These are phyloP conservation scores for Sterrhoptilus dennistouni DNA, from an alignment of 2,113 vertebrate genomes.

Conservation along the genomic window DNA sequence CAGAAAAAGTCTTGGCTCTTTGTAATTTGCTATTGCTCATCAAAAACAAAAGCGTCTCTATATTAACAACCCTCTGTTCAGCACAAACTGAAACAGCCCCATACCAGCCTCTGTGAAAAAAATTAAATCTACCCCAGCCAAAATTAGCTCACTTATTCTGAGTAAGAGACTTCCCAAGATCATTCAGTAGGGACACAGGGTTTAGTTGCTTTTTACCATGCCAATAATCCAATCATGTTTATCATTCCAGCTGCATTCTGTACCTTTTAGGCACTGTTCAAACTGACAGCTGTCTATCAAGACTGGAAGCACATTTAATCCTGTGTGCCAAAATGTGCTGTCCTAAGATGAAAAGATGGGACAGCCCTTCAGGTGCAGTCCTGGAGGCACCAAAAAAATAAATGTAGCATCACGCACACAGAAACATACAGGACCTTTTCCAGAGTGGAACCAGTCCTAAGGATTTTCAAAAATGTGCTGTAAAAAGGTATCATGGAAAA, in stretches of 20 bases:
- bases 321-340: not conserved
- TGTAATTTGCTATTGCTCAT: not conserved
- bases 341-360: not conserved
- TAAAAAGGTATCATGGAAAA: not conserved
- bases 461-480: not conserved
- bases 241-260: not conserved
- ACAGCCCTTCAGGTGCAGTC: not conserved
- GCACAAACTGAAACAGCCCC: not conserved
- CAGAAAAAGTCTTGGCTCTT: not conserved
- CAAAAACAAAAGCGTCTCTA: not conserved
- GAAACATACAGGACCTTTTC: not conserved
- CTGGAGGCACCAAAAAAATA: not conserved
- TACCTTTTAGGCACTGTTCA: not conserved
- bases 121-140: too few relatives aligned
- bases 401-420: not conserved
- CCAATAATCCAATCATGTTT: not conserved
- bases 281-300: not conserved
- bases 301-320: not conserved
- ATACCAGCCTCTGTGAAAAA: not conserved
- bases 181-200: rapidly evolving
- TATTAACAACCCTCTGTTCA: not conserved
- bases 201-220: not conserved
- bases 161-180: not conserved
- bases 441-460: not conserved
- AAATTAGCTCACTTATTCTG: not conserved